phyloP scores from a whole-genome alignment of 1,140 invertebrate species.

The Plodia interpunctella region DNA sequence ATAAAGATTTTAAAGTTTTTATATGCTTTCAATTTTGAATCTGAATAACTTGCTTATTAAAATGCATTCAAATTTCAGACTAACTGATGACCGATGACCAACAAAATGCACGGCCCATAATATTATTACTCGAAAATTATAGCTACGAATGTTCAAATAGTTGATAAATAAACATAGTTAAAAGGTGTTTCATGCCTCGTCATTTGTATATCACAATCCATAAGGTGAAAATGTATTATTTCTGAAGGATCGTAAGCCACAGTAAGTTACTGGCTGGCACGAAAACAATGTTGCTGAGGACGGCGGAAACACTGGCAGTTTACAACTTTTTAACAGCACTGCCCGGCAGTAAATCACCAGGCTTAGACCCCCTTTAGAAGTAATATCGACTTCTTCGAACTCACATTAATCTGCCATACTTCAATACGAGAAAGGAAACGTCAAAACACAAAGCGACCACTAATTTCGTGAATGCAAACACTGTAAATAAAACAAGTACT shows the following conservation, averaged over 20 bases:
- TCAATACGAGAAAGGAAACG: slow-evolving; percentile 65
- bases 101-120: no score
- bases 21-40: no score
- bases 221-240: background rate
- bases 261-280: slow-evolving; percentile 20
- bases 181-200: no score
- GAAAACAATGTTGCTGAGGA: slow-evolving; percentile 54
- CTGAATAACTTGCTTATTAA: no score
- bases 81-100: no score
- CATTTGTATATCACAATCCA: no score
- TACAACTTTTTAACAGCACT: slow-evolving; percentile 72
- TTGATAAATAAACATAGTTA: no score
- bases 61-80: no score
- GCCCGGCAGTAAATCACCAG: slow-evolving; percentile 66
- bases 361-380: slow-evolving; percentile 66
- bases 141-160: no score
- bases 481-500: background rate
- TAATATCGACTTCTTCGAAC: slow-evolving; percentile 74
- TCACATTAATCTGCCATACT: slow-evolving; percentile 71
- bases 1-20: no score
- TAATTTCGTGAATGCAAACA: slow-evolving; percentile 30
- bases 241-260: background rate
- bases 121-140: no score
- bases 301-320: slow-evolving; percentile 69
- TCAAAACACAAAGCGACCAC: slow-evolving; percentile 39